These are phyloP conservation scores for Agrotis ipsilon DNA, from an alignment of 2,888 invertebrate species.

Conservation along the genomic window DNA sequence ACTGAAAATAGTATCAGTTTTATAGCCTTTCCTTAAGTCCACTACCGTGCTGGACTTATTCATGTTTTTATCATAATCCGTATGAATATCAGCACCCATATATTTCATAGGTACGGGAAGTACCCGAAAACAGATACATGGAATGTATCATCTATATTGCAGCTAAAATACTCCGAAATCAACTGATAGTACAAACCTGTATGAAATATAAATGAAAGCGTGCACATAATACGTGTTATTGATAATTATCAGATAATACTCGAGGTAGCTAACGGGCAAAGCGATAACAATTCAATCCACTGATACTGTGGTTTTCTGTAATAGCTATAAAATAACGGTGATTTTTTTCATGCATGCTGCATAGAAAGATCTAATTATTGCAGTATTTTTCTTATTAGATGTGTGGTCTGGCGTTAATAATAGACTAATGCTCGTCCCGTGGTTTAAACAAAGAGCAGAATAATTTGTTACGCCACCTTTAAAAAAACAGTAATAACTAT, in stretches of 20 bases:
- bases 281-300: conserved; percentile 61
- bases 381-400: conserved; percentile 29
- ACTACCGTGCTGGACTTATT: neutral
- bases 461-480: conserved; percentile 15
- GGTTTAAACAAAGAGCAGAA: conserved; percentile 24
- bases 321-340: conserved; percentile 51
- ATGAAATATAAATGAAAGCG: conserved; percentile 45
- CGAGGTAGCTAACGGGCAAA: conserved; percentile 42
- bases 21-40: neutral
- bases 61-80: conserved; percentile 13
- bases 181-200: conserved; percentile 22
- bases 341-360: conserved; percentile 40
- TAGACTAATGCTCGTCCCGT: conserved; percentile 7
- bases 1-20: conserved; percentile 1
- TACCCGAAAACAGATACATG: too few relatives aligned
- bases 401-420: conserved; percentile 39
- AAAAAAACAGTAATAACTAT: conserved; percentile 8
- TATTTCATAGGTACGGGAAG: too few relatives aligned
- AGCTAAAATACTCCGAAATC: conserved; percentile 9
- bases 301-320: conserved; percentile 57
- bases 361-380: conserved; percentile 37
- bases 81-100: neutral
- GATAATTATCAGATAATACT: conserved; percentile 68
- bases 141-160: neutral
- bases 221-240: conserved; percentile 56